Percentiles rank a stretch among this genome's conserved stretches.
Evolutionary conservation across 2,797 vertebrate genomes (phyloP).

Genomic region (Selene dorsalis): DNA sequence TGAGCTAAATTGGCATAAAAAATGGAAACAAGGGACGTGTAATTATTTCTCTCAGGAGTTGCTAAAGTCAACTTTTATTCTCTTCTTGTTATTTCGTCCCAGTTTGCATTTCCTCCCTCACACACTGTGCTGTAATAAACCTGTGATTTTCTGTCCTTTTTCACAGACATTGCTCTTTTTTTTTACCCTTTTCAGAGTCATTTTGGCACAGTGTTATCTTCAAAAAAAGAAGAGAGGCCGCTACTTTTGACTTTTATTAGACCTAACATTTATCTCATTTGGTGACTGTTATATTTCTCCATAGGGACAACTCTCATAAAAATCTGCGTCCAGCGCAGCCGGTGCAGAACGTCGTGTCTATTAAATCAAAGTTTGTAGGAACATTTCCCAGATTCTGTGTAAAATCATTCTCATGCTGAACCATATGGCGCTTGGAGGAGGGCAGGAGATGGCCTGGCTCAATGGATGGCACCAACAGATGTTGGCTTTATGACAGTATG

Average conservation of each 20-base stretch:
- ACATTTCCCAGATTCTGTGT: slow-evolving; percentile 48
- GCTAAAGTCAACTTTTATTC: slow-evolving; percentile 32
- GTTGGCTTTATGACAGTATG: slow-evolving; percentile 26
- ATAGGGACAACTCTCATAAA: slow-evolving; percentile 51
- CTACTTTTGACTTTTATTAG: slow-evolving; percentile 60
- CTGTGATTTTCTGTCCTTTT: slow-evolving; percentile 26
- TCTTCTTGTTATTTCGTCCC: slow-evolving; percentile 41
- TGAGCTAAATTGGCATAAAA: slow-evolving; percentile 43
- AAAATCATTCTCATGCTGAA: slow-evolving; percentile 31
- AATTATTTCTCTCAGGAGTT: slow-evolving; percentile 49
- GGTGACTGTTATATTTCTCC: slow-evolving; percentile 55
- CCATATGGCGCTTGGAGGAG: slow-evolving; percentile 51
- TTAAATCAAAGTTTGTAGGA: slow-evolving; percentile 69
- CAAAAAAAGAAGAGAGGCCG: slow-evolving; percentile 53
- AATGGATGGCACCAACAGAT: slow-evolving; percentile 43
- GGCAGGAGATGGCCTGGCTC: slow-evolving; percentile 14
- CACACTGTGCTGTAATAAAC: slow-evolving; percentile 26
- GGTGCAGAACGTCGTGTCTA: slow-evolving; percentile 38
- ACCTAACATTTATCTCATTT: slow-evolving; percentile 65
- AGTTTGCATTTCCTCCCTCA: slow-evolving; percentile 33
- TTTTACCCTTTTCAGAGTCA: slow-evolving; percentile 13
- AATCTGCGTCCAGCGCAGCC: slow-evolving; percentile 53
- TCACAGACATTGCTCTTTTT: slow-evolving; percentile 22
- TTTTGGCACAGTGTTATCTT: slow-evolving; percentile 33
- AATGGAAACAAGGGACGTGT: slow-evolving; percentile 32